A percentile compares a stretch with the other conserved stretches of the same genome.
Conservation (phyloP, 2,113 vertebrate genomes). For the Oxygymnocypris stewartii region DNA sequence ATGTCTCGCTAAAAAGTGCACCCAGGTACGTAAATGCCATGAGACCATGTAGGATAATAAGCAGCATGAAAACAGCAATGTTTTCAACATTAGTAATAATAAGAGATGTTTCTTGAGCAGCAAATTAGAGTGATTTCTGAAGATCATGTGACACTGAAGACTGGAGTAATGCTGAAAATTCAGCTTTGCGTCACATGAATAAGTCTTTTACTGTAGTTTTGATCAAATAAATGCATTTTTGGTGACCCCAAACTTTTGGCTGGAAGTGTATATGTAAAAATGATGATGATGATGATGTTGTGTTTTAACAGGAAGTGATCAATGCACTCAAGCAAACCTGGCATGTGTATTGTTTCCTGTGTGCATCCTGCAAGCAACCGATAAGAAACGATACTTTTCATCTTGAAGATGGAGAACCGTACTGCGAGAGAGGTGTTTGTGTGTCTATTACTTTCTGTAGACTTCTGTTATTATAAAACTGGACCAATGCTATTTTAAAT, state of each 20-base stretch:
- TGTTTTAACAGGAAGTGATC: conserved; percentile 88
- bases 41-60: no score
- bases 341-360: conserved; percentile 95
- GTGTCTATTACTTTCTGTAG: background rate
- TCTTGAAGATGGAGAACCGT: conserved; percentile 94
- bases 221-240: background rate
- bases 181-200: background rate
- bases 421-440: conserved; percentile 89
- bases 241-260: no score
- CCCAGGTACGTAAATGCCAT: no score
- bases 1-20: no score
- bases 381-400: conserved; percentile 95
- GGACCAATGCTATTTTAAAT: background rate
- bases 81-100: no score
- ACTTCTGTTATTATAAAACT: background rate
- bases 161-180: background rate
- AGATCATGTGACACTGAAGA: background rate
- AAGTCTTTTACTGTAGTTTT: background rate
- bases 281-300: background rate
- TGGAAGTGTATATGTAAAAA: background rate
- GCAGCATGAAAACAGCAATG: no score
- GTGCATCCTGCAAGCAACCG: conserved; percentile 89
- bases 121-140: background rate
- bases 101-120: no score
- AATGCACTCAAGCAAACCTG: conserved; percentile 98